A percentile compares a stretch with the other conserved stretches of the same genome.
These are phyloP conservation scores for Clavelina lepadiformis DNA, from an alignment of 23 tunicate species.

Conservation along the genomic window DNA sequence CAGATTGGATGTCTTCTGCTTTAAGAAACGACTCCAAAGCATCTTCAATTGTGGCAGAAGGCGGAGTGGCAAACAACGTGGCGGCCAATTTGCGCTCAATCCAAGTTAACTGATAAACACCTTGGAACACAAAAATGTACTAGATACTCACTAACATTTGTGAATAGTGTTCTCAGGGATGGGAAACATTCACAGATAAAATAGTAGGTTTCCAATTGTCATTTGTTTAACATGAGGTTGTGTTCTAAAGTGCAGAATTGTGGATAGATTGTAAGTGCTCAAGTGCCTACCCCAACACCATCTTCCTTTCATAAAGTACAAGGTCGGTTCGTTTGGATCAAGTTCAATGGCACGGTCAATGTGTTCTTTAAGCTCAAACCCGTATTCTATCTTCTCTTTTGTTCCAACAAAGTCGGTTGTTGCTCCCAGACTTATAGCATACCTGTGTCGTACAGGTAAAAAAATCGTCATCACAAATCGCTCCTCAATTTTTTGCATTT, in stretches of 20 bases:
- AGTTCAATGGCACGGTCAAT: conserved; percentile 61
- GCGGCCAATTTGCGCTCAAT: conserved; percentile 90
- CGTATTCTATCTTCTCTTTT: conserved; percentile 72
- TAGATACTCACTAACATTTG: not conserved
- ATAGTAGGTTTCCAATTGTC: not conserved
- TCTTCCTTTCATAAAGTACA: conserved; percentile 78
- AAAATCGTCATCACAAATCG: not conserved
- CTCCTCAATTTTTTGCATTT: not conserved
- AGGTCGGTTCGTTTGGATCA: conserved; percentile 44
- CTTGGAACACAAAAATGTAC: conserved; percentile 8
- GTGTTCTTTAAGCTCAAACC: conserved; percentile 58
- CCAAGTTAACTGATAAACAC: conserved; percentile 86
- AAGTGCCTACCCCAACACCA: conserved; percentile 85
- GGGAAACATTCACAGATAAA: too few relatives aligned
- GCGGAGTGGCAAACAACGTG: conserved; percentile 82
- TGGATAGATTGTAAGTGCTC: not conserved
- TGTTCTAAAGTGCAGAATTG: conserved; percentile 1
- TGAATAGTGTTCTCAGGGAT: not conserved
- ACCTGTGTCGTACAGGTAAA: conserved; percentile 28
- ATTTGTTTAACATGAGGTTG: too few relatives aligned
- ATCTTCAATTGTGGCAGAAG: conserved; percentile 65
- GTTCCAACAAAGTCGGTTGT: conserved; percentile 67
- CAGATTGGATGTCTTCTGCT: conserved; percentile 72
- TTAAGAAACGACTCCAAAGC: conserved; percentile 51
- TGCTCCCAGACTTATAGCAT: conserved; percentile 67